A percentile compares a stretch with the other conserved stretches of the same genome.
Evolutionary conservation across 2,113 vertebrate species (phyloP).

Genomic region (Neogale vison): DNA sequence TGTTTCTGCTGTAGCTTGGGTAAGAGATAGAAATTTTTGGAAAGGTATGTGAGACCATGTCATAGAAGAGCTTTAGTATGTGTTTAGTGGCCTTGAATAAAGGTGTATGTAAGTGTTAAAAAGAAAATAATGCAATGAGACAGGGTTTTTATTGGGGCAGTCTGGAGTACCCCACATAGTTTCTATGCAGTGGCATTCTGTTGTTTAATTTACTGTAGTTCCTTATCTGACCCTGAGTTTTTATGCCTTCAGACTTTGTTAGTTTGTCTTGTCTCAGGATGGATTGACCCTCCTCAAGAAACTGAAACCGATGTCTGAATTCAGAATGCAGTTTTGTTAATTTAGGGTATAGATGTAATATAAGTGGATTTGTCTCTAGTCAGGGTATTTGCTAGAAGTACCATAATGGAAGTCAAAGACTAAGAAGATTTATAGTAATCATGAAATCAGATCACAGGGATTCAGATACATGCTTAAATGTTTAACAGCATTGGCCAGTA

Average conservation of each 20-base stretch:
- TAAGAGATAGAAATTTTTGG: slow-evolving; percentile 18
- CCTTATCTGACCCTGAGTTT: background rate
- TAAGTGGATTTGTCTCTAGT: slow-evolving; percentile 32
- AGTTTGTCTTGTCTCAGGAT: background rate
- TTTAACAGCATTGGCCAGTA: slow-evolving; percentile 11
- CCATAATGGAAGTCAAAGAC: background rate
- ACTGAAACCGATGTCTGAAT: slow-evolving; percentile 20
- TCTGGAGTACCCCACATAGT: background rate
- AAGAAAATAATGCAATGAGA: background rate
- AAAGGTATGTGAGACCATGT: slow-evolving; percentile 14
- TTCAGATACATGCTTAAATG: background rate
- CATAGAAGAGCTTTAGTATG: slow-evolving; percentile 5
- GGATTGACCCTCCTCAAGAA: background rate
- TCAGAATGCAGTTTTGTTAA: slow-evolving; percentile 35
- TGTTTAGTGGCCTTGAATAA: slow-evolving; percentile 23
- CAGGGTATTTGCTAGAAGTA: slow-evolving; percentile 26
- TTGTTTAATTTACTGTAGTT: background rate
- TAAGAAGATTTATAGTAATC: slow-evolving; percentile 17
- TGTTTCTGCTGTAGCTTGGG: slow-evolving; percentile 28
- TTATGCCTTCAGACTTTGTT: background rate
- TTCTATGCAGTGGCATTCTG: background rate
- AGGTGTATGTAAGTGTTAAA: background rate
- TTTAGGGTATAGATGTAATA: background rate
- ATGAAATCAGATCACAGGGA: background rate
- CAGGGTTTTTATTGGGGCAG: background rate